A percentile compares a stretch with the other conserved stretches of the same genome.
These are phyloP conservation scores for Plebejus anna DNA, from an alignment of 2,888 invertebrate species.

Conservation along the genomic window DNA sequence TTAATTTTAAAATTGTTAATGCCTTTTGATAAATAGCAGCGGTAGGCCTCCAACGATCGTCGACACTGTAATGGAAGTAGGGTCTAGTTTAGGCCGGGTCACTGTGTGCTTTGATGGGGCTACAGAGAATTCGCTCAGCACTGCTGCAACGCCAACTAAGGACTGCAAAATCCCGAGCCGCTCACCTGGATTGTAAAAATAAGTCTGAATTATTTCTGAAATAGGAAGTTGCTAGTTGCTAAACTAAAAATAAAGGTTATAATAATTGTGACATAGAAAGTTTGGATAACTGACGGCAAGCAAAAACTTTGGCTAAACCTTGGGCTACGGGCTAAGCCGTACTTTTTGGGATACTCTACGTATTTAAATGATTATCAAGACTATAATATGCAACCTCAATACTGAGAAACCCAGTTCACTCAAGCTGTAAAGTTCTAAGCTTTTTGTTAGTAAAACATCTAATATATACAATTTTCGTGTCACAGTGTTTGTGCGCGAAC, in stretches of 20 bases:
- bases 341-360: too few relatives aligned
- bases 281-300: neutral
- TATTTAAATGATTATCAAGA: too few relatives aligned
- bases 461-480: too few relatives aligned
- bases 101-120: constrained; percentile 38
- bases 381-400: too few relatives aligned
- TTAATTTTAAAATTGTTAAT: neutral
- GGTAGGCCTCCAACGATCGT: constrained; percentile 2
- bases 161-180: constrained; percentile 61
- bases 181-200: constrained; percentile 48
- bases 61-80: neutral
- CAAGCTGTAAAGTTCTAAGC: too few relatives aligned
- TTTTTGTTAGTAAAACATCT: constrained; percentile 15
- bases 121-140: constrained; percentile 53
- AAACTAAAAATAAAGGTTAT: too few relatives aligned
- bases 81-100: neutral
- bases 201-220: neutral
- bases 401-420: too few relatives aligned
- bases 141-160: constrained; percentile 54
- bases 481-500: too few relatives aligned
- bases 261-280: too few relatives aligned
- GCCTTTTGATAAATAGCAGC: neutral
- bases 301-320: neutral
- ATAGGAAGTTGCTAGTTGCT: too few relatives aligned
- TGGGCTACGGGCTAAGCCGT: too few relatives aligned